Conservation (phyloP, 2,888 invertebrate genomes). For the Apamea sordens region DNA sequence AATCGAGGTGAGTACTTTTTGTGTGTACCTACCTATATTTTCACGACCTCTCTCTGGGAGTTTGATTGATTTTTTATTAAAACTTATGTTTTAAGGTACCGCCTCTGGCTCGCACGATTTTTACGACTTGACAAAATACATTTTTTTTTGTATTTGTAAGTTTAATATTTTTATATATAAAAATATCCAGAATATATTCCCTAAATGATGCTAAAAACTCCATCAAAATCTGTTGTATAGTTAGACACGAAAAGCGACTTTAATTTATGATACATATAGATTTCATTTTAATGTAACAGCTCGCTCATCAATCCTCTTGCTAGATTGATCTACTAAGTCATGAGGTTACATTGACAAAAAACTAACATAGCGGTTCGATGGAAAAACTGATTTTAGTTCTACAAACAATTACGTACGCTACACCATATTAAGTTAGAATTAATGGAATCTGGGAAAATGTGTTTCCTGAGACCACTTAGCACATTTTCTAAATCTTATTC, state of each 20-base stretch:
- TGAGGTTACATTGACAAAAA: not conserved
- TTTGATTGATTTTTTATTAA: not conserved
- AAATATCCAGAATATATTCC: not conserved
- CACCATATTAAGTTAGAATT: not conserved
- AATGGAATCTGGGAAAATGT: constrained; percentile 13
- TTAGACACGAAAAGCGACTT: not conserved
- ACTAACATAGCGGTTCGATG: not conserved
- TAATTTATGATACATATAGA: not conserved
- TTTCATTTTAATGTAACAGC: not conserved
- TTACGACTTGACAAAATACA: not conserved
- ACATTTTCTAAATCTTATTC: constrained; percentile 31
- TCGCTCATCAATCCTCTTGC: not conserved
- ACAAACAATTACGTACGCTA: not conserved
- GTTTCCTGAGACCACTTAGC: not conserved
- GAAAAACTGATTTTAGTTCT: not conserved
- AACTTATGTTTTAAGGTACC: not conserved
- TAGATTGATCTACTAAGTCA: not conserved
- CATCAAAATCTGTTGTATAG: not conserved
- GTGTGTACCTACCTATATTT: constrained; percentile 34
- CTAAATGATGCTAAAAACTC: not conserved
- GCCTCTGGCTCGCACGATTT: not conserved
- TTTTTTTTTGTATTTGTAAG: not conserved
- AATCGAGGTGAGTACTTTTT: constrained; percentile 24
- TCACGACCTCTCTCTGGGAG: constrained; percentile 6
- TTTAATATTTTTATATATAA: not conserved